Percentiles rank a stretch among this genome's conserved stretches.
These are phyloP conservation scores for Carcharodon carcharias DNA, from an alignment of 2,797 vertebrate species.

Conservation along the genomic window DNA sequence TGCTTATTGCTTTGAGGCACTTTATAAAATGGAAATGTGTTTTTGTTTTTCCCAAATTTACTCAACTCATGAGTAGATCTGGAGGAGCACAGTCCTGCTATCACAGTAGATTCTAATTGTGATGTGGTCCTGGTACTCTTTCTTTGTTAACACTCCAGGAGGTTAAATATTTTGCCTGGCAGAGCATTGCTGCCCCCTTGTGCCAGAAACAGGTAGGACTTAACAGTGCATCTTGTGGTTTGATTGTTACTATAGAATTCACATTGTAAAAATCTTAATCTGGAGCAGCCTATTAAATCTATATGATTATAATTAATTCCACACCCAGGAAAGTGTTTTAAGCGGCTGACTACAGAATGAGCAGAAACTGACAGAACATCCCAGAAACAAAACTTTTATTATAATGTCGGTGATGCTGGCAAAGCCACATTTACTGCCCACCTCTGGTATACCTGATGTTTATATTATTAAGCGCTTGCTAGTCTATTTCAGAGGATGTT, in stretches of 20 bases:
- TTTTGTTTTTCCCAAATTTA: neutral
- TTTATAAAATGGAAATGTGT: neutral
- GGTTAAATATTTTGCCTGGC: neutral
- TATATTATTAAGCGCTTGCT: neutral
- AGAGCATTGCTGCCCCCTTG: slow-evolving; percentile 2
- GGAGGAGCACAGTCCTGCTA: too few relatives aligned
- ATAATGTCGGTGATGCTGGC: neutral
- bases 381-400: neutral
- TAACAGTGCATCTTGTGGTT: neutral
- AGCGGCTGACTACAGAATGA: neutral
- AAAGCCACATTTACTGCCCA: neutral
- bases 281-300: neutral
- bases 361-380: neutral
- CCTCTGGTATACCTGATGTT: neutral
- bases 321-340: neutral
- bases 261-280: neutral
- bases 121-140: neutral
- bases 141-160: neutral
- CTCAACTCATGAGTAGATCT: neutral
- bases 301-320: neutral
- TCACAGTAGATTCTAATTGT: neutral
- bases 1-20: neutral
- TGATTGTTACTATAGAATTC: neutral
- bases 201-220: neutral
- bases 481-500: neutral